phyloP scores from a whole-genome alignment of 2,113 vertebrate species.

The Seriola quinqueradiata region DNA sequence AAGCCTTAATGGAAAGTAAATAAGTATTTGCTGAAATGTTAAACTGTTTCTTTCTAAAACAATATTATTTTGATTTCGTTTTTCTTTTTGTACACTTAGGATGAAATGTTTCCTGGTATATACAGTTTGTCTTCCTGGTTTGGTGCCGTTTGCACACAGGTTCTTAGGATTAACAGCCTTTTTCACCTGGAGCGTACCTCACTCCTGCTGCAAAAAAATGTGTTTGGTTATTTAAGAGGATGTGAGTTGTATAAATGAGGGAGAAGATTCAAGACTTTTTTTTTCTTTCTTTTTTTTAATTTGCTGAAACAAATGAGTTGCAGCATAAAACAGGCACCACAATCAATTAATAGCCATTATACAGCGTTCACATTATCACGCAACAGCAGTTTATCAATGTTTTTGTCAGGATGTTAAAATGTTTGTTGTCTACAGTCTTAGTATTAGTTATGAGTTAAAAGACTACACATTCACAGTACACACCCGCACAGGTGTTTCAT shows the following conservation, averaged over 20 bases:
- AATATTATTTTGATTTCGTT: no score
- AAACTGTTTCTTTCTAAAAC: not conserved
- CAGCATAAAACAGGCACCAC: constrained; percentile 31
- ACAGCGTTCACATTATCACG: constrained; percentile 27
- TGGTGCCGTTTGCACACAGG: no score
- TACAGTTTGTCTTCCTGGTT: not conserved
- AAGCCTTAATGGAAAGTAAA: not conserved
- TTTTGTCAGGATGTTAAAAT: not conserved
- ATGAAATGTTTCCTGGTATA: not conserved
- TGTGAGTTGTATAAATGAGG: not conserved
- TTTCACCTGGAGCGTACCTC: not conserved
- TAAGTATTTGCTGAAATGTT: not conserved
- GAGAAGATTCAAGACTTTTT: not conserved
- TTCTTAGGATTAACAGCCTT: no score
- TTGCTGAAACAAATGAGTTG: constrained; percentile 21
- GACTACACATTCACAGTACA: not conserved
- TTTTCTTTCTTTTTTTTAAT: constrained; percentile 28
- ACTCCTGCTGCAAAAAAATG: not conserved
- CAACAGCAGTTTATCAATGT: not conserved
- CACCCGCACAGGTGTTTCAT: not conserved
- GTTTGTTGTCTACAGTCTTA: not conserved
- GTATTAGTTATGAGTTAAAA: not conserved
- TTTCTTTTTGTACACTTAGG: not conserved
- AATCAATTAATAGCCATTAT: not conserved
- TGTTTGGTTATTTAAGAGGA: not conserved